These are phyloP conservation scores for Montipora efflorescens DNA, from an alignment of 64 coral and sea anemone species.

Conservation along the genomic window DNA sequence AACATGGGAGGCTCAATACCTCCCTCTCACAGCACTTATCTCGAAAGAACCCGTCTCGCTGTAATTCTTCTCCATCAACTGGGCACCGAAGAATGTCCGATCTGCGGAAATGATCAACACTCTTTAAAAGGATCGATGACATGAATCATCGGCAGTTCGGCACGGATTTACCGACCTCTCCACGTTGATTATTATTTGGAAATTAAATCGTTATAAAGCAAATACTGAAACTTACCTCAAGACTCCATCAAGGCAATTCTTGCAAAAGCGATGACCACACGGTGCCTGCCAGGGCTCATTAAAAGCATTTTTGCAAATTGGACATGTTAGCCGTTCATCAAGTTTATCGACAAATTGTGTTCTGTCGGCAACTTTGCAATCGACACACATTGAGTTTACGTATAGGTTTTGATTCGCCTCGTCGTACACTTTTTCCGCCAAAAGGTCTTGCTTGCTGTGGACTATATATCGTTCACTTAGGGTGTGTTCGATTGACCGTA, in stretches of 20 bases:
- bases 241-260: slow-evolving; percentile 8
- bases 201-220: not conserved
- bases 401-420: not conserved
- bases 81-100: slow-evolving; percentile 42
- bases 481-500: too few relatives aligned
- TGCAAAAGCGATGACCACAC: slow-evolving; percentile 62
- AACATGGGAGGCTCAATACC: slow-evolving; percentile 54
- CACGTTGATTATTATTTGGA: too few relatives aligned
- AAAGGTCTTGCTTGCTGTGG: too few relatives aligned
- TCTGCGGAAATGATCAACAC: not conserved
- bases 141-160: not conserved
- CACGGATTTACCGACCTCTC: too few relatives aligned
- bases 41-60: slow-evolving; percentile 35
- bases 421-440: too few relatives aligned
- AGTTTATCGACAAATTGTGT: not conserved
- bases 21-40: slow-evolving; percentile 75
- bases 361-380: not conserved
- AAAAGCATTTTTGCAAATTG: slow-evolving; percentile 40
- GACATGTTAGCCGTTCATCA: slow-evolving; percentile 43
- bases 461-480: too few relatives aligned
- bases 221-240: slow-evolving; percentile 31
- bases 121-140: not conserved
- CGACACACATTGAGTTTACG: not conserved
- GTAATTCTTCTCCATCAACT: slow-evolving; percentile 36
- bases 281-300: slow-evolving; percentile 43